A percentile compares a stretch with the other conserved stretches of the same genome.
Conservation (phyloP, 2,888 invertebrate genomes). For the Dione juno region DNA sequence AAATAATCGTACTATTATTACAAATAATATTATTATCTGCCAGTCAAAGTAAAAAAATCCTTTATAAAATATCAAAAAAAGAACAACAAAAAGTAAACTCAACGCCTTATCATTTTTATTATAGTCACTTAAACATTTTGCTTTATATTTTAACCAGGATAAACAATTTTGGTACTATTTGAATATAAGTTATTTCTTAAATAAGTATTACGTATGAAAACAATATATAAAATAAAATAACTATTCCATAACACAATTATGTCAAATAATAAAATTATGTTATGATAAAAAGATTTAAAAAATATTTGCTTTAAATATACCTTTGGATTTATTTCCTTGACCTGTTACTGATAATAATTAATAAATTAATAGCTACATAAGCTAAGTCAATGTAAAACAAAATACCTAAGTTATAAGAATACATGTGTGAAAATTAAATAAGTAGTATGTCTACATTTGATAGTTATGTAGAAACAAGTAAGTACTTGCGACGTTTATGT, state of each 20-base stretch:
- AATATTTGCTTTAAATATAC: background rate
- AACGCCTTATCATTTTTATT: background rate
- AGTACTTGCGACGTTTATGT: background rate
- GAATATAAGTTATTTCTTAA: background rate
- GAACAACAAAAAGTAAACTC: background rate
- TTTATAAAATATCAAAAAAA: too few species aligned
- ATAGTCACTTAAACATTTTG: background rate
- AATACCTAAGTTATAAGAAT: background rate
- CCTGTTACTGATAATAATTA: background rate
- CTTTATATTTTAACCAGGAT: background rate
- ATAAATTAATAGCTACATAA: background rate
- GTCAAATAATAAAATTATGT: too few species aligned
- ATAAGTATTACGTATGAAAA: background rate
- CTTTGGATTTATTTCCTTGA: background rate
- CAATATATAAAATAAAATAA: too few species aligned
- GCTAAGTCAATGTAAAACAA: slow-evolving; percentile 1
- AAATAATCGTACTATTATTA: too few species aligned
- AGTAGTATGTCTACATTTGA: background rate
- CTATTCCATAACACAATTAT: too few species aligned
- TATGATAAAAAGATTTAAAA: too few species aligned
- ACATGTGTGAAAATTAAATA: background rate
- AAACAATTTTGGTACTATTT: background rate
- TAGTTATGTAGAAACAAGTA: background rate
- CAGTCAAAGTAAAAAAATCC: too few species aligned
- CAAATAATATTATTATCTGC: too few species aligned